These are phyloP conservation scores for Drosophila navojoa DNA, from an alignment of 1,140 invertebrate species.

Conservation along the genomic window DNA sequence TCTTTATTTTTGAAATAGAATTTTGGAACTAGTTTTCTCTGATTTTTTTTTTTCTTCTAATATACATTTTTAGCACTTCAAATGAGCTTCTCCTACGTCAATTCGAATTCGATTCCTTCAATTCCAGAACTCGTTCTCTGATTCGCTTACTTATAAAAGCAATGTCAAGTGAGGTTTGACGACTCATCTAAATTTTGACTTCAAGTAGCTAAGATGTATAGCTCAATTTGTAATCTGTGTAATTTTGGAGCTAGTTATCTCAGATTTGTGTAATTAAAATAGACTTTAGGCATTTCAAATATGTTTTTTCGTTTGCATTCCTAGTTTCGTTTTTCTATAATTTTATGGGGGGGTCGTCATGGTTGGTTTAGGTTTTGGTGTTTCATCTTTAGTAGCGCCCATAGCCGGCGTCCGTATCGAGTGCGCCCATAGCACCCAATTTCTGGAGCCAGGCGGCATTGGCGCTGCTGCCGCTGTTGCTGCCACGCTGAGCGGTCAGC, in stretches of 20 bases:
- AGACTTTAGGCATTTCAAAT: constrained; percentile 14
- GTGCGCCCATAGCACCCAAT: constrained; percentile 65
- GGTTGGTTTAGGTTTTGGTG: constrained; percentile 7
- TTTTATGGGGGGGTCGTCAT: constrained; percentile 39
- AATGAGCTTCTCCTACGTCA: too few species aligned
- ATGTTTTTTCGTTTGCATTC: constrained; percentile 15
- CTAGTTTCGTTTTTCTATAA: constrained; percentile 16
- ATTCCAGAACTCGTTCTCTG: too few species aligned
- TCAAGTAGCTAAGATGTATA: too few species aligned
- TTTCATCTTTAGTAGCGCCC: constrained; percentile 53
- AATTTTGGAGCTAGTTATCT: not conserved
- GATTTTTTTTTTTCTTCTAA: not conserved
- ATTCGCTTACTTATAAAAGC: too few species aligned
- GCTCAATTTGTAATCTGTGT: not conserved
- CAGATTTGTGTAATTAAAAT: not conserved
- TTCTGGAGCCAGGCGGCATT: constrained; percentile 76
- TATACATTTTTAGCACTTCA: too few species aligned
- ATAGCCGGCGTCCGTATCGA: constrained; percentile 67
- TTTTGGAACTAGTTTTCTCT: not conserved
- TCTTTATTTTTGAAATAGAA: not conserved
- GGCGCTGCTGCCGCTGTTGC: constrained; percentile 46
- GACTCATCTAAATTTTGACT: too few species aligned
- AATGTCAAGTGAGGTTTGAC: too few species aligned
- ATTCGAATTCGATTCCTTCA: not conserved
- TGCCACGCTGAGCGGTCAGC: constrained; percentile 50